phyloP scores from a whole-genome alignment of 1,140 invertebrate species.

The Alviniconcha marisindica region DNA sequence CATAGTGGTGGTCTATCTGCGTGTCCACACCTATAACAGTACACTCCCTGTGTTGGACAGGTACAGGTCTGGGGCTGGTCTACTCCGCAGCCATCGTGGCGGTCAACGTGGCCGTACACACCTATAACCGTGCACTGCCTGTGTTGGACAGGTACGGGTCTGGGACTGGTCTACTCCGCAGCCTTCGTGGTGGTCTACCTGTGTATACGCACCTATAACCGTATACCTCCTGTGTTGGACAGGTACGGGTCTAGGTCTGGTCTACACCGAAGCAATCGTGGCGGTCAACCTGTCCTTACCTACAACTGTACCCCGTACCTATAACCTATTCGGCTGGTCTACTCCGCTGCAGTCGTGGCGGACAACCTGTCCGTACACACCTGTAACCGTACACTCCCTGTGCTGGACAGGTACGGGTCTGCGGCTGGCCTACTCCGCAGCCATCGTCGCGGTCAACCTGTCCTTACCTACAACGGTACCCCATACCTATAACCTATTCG shows the following conservation, averaged over 20 bases:
- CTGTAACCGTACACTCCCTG: too few species aligned
- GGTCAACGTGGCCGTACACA: slow-evolving; percentile 29
- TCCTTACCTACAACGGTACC: too few species aligned
- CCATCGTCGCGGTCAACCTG: slow-evolving; percentile 27
- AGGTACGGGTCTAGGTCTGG: slow-evolving; percentile 37
- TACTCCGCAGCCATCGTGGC: slow-evolving; percentile 29
- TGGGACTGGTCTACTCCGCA: slow-evolving; percentile 36
- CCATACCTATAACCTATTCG: too few species aligned
- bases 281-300: slow-evolving; percentile 28
- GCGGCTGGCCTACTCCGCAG: slow-evolving; percentile 32
- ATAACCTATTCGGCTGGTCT: too few species aligned
- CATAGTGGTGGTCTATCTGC: slow-evolving; percentile 28
- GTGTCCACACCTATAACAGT: too few species aligned
- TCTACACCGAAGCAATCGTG: slow-evolving; percentile 33
- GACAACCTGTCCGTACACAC: too few species aligned
- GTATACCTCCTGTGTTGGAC: too few species aligned
- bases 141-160: slow-evolving; percentile 39
- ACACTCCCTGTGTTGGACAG: too few species aligned
- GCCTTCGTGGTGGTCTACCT: slow-evolving; percentile 26
- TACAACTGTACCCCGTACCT: too few species aligned
- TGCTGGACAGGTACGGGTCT: slow-evolving; percentile 40
- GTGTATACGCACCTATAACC: too few species aligned
- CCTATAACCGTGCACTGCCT: too few species aligned
- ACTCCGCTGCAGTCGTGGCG: too few species aligned
- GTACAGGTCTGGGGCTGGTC: slow-evolving; percentile 37